Conservation (phyloP, 2,888 invertebrate species). For the Phengaris alcon region DNA sequence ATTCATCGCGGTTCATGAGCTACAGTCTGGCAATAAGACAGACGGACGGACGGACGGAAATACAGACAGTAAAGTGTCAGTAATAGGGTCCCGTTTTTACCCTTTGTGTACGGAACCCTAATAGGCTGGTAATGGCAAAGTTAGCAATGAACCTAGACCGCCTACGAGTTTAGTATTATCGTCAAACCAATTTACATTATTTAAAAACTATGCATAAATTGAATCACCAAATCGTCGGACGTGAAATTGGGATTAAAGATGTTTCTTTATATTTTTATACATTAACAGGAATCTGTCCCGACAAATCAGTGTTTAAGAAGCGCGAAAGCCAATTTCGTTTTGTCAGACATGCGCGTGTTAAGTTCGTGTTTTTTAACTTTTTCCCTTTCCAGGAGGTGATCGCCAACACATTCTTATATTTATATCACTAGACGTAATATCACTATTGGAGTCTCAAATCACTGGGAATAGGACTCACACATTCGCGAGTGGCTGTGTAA, state of each 20-base stretch:
- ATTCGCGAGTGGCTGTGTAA: conserved; percentile 39
- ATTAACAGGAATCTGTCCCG: conserved; percentile 38
- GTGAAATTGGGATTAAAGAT: neutral
- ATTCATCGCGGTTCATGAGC: too few species aligned
- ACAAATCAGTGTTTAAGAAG: conserved; percentile 58
- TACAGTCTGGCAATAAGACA: too few species aligned
- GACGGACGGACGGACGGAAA: too few species aligned
- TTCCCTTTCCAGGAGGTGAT: conserved; percentile 54
- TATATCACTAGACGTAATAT: conserved; percentile 35
- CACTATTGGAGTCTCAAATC: conserved; percentile 46
- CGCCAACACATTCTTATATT: conserved; percentile 48
- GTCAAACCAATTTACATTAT: conserved; percentile 12
- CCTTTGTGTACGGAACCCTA: too few species aligned
- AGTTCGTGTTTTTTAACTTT: conserved; percentile 43
- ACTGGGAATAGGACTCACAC: conserved; percentile 31
- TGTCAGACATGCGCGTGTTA: conserved; percentile 56
- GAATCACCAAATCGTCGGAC: neutral
- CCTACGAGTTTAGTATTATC: neutral
- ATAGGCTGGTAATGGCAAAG: neutral
- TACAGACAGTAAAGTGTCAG: too few species aligned
- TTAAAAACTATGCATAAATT: conserved; percentile 2
- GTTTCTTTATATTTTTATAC: conserved; percentile 17
- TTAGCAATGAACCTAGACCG: neutral
- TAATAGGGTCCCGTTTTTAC: too few species aligned
- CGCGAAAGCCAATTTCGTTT: conserved; percentile 59